Evolutionary conservation across 92 coral and sea anemone species (phyloP), one percentile per base, ranked within the genome.

Genomic region (Isaurus tuberculatus): DNA sequence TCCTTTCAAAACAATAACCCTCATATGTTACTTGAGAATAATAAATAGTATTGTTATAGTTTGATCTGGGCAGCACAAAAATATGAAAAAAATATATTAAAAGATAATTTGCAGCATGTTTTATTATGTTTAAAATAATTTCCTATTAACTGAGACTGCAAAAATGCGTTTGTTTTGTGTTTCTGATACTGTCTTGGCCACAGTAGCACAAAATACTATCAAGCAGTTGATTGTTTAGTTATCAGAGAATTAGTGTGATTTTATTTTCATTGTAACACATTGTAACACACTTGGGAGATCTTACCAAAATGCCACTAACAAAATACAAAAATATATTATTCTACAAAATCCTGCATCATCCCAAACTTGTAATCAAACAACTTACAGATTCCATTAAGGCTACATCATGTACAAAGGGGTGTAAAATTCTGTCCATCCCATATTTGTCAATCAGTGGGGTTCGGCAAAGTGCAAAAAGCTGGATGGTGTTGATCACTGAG

Each of bases 401-500:
- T 19, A 92, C 4, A 63, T 92, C 96, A 49, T 69, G 46, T 66
- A 92, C 70, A 61, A 92, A 83, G 9, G 95, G 95, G 57, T 86
- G 86, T 28, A 92, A 85, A 19, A 92, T 89, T 70, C 44, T 87
- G 79, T 90, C 72, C 70, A 92, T 90, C 16, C 96, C 96, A 90
- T 86, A 90, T 22, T 67, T 84, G 67, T 22, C 73, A 20, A 90
- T 84, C 26, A 72, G 72, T 1, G 91, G 90, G 19, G 72, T 89
- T 83, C 70, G 81, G 53, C 91, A 85, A 32, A 92, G 85, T 20
- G 96, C 92, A 23, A 90, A 72, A 16, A 92, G 81, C 46, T 90
- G 96, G 11, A 92, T 87, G 25, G 44, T 75, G 55, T 87, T 90
- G 25, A 87, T 30, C 4, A 70, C 89, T 29, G 96, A 92, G 27